Conservation (phyloP, 2,888 invertebrate species). For the Pseudeuparius sepicola region DNA sequence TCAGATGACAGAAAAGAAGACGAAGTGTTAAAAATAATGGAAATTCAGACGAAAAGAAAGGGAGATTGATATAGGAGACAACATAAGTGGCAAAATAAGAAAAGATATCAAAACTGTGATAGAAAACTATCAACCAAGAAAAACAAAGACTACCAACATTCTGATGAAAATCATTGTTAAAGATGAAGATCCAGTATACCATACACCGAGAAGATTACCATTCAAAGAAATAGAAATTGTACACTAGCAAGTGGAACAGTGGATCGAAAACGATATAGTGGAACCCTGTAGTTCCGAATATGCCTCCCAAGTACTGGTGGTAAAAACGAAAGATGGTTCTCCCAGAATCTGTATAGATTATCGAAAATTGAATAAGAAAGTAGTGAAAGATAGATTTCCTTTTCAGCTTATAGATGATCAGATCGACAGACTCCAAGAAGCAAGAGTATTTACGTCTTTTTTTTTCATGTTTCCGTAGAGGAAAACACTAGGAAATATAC, state of each 20-base stretch:
- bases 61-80: conserved; percentile 5
- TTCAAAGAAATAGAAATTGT: neutral
- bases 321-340: no score
- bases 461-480: no score
- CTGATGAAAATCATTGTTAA: no score
- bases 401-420: conserved; percentile 30
- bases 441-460: no score
- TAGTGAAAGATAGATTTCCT: conserved; percentile 32
- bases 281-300: neutral
- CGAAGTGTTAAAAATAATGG: no score
- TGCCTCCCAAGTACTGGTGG: no score
- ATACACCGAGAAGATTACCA: conserved; percentile 6
- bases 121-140: conserved; percentile 7
- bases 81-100: conserved; percentile 1
- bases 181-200: no score
- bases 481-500: conserved; percentile 29
- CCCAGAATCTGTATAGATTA: neutral
- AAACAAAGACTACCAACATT: no score
- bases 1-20: no score
- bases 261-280: no score
- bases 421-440: no score
- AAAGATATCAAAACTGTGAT: conserved; percentile 3
- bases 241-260: neutral
- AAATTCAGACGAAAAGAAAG: no score
- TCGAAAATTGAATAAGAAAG: conserved; percentile 5